phyloP scores from a whole-genome alignment of 2,113 vertebrate genomes.

The Dasyornis broadbenti region DNA sequence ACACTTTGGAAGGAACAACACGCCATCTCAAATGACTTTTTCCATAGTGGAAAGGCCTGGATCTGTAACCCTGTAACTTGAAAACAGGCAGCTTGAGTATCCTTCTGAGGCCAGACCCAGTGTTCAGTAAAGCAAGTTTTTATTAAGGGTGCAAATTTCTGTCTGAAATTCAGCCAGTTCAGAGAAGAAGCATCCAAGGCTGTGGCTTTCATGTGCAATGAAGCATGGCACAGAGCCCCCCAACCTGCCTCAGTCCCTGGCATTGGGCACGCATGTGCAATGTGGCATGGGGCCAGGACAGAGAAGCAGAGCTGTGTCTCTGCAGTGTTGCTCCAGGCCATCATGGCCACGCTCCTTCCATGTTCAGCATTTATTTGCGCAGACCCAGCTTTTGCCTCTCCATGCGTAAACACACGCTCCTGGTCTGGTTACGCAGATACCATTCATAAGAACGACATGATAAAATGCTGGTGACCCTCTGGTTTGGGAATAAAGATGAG shows the following conservation, averaged over 20 bases:
- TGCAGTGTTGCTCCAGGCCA: neutral
- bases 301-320: neutral
- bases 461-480: neutral
- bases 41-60: slow-evolving; percentile 40
- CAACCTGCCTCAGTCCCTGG: neutral
- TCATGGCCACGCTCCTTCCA: accelerated
- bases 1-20: slow-evolving; percentile 28
- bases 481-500: neutral
- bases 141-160: slow-evolving; percentile 18
- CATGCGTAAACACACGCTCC: accelerated
- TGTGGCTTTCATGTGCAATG: neutral
- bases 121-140: neutral
- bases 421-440: neutral
- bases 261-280: neutral
- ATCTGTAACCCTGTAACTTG: neutral
- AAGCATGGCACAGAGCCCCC: neutral
- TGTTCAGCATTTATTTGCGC: accelerated
- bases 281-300: neutral
- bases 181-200: neutral
- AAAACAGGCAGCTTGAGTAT: slow-evolving; percentile 13
- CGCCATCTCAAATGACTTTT: slow-evolving; percentile 40
- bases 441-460: neutral
- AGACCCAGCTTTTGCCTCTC: neutral
- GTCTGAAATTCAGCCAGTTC: slow-evolving; percentile 8
- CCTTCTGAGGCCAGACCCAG: neutral